Evolutionary conservation across 2,113 vertebrate species (phyloP).

Genomic region (Mesoclemmys tuberculata): DNA sequence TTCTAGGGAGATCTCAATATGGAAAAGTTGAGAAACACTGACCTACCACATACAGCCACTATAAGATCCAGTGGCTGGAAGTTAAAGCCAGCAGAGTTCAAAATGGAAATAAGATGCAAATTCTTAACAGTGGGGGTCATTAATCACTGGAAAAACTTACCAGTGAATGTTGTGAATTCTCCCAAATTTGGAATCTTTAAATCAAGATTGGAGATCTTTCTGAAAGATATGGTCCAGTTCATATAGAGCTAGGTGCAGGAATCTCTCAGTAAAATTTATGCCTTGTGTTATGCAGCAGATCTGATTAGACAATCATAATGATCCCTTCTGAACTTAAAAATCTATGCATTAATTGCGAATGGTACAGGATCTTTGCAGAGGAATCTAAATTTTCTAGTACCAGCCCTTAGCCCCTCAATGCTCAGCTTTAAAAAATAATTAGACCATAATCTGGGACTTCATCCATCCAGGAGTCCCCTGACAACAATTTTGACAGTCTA

Average conservation of each 20-base stretch:
- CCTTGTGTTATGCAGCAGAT: neutral
- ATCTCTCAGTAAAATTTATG: slow-evolving; percentile 2
- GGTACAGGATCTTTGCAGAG: neutral
- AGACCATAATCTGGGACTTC: slow-evolving; percentile 38
- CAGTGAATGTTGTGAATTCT: neutral
- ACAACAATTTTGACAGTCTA: slow-evolving; percentile 6
- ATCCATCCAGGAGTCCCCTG: slow-evolving; percentile 1
- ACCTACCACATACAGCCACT: neutral
- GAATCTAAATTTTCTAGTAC: slow-evolving; percentile 28
- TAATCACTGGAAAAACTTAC: slow-evolving; percentile 6
- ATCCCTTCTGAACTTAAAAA: slow-evolving; percentile 33
- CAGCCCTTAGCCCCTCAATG: neutral
- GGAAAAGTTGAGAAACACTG: neutral
- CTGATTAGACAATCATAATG: slow-evolving; percentile 19
- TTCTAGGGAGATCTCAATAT: fast-evolving
- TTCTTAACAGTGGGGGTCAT: slow-evolving; percentile 16
- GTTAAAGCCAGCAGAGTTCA: neutral
- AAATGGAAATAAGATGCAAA: neutral
- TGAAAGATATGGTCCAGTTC: neutral
- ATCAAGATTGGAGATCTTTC: neutral
- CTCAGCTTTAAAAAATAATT: slow-evolving; percentile 49
- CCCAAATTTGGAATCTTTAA: neutral
- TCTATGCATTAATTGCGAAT: slow-evolving; percentile 25
- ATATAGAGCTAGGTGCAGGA: neutral
- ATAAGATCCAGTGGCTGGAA: neutral